Conservation (phyloP, 2,888 invertebrate genomes). For the Hyalella azteca region DNA sequence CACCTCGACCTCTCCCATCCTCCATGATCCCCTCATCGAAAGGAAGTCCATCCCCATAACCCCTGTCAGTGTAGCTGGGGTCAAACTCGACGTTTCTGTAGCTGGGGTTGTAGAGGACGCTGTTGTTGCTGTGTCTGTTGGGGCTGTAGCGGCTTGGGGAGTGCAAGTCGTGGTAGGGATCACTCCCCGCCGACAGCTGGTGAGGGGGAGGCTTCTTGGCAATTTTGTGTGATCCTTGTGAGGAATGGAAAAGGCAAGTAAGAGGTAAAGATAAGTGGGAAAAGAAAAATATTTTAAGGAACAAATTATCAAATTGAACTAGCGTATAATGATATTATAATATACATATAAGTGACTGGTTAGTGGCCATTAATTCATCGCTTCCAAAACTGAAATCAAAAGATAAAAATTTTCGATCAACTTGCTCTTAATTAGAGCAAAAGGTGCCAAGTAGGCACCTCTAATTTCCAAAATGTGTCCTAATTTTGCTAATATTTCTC, state of each 20-base stretch:
- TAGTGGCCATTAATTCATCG: too few relatives aligned
- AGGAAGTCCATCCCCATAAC: not conserved
- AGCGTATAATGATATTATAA: not conserved
- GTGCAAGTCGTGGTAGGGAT: not conserved
- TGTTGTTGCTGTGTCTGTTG: not conserved
- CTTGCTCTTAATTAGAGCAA: too few relatives aligned
- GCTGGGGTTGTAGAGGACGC: constrained; percentile 1
- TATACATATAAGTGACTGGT: too few relatives aligned
- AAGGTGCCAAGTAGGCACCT: too few relatives aligned
- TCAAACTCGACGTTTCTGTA: not conserved
- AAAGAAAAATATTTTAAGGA: too few relatives aligned
- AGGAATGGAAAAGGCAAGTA: not conserved
- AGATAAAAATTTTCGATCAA: too few relatives aligned
- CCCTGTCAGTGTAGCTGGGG: not conserved
- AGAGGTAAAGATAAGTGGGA: too few relatives aligned
- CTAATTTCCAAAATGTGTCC: too few relatives aligned
- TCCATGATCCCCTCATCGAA: not conserved
- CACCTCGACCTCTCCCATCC: constrained; percentile 1
- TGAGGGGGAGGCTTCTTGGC: constrained; percentile 24
- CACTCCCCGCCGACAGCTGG: not conserved
- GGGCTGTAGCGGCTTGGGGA: not conserved
- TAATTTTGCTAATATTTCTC: too few relatives aligned
- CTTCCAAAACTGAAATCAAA: too few relatives aligned
- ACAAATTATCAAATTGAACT: not conserved
- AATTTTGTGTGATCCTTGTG: not conserved